A percentile compares a stretch with the other conserved stretches of the same genome.
These are phyloP conservation scores for Neuroscelio doddi DNA, from an alignment of 2,888 invertebrate genomes.

Conservation along the genomic window DNA sequence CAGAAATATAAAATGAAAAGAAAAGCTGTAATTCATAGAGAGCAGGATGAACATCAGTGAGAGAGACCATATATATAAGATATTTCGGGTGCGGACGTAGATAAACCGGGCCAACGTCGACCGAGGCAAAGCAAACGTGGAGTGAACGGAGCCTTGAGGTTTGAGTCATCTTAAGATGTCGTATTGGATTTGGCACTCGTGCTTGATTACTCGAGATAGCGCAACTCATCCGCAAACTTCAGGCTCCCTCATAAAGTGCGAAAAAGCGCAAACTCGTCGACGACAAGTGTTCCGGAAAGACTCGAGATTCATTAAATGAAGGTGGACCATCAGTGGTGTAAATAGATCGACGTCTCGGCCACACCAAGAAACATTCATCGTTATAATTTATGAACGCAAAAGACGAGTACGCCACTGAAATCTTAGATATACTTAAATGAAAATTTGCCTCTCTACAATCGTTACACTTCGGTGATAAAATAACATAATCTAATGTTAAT, in stretches of 20 bases:
- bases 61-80: conserved; percentile 64
- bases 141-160: conserved; percentile 64
- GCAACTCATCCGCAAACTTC: conserved; percentile 37
- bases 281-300: conserved; percentile 14
- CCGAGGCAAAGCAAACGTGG: conserved; percentile 46
- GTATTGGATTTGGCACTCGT: conserved; percentile 45
- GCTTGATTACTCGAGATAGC: conserved; percentile 51
- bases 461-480: no score
- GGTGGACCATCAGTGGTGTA: conserved; percentile 4
- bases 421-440: no score
- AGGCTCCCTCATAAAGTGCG: conserved; percentile 10
- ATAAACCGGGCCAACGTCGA: conserved; percentile 68
- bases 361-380: background rate
- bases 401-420: no score
- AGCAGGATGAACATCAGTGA: conserved; percentile 45
- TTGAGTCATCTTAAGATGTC: conserved; percentile 55
- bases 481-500: no score
- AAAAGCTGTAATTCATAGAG: conserved; percentile 25
- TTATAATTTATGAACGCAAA: no score
- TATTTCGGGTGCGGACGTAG: conserved; percentile 66
- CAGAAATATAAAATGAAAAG: conserved; percentile 15
- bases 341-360: conserved; percentile 5
- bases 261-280: conserved; percentile 7
- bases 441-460: no score
- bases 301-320: conserved; percentile 14